Evolutionary conservation across 1,140 invertebrate genomes (phyloP).

Genomic region (Drosophila orena): DNA sequence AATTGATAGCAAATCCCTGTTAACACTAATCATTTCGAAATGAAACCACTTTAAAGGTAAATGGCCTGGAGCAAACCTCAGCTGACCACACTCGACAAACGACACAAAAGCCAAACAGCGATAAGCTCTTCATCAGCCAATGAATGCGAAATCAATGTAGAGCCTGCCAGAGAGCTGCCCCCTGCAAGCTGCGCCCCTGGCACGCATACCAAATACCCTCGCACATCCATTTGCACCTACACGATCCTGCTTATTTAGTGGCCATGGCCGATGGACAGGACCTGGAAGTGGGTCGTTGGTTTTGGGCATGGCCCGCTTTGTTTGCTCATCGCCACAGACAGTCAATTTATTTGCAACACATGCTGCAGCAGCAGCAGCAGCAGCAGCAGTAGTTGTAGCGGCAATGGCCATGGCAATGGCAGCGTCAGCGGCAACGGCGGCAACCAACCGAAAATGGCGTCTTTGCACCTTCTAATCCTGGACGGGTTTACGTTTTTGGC

Average conservation of each 20-base stretch:
- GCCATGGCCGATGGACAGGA: slow-evolving; percentile 35
- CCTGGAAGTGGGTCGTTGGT: slow-evolving; percentile 18
- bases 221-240: slow-evolving; percentile 69
- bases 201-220: slow-evolving; percentile 35
- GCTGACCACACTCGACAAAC: not conserved
- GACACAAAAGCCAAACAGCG: slow-evolving; percentile 1
- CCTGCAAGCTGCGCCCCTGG: slow-evolving; percentile 28
- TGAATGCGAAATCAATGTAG: slow-evolving; percentile 40
- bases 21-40: not conserved
- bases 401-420: slow-evolving; percentile 4
- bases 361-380: slow-evolving; percentile 42
- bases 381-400: slow-evolving; percentile 6
- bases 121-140: slow-evolving; percentile 20
- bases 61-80: not conserved
- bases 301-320: slow-evolving; percentile 40
- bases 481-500: slow-evolving; percentile 29
- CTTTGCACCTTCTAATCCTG: slow-evolving; percentile 74
- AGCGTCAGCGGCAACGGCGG: slow-evolving; percentile 15
- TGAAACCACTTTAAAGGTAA: not conserved
- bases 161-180: slow-evolving; percentile 4
- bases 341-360: slow-evolving; percentile 81
- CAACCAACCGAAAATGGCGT: slow-evolving; percentile 52
- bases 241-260: slow-evolving; percentile 73
- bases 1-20: no score
- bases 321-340: slow-evolving; percentile 68